Conservation (phyloP, 2,113 vertebrate species). For the Zingel zingel region DNA sequence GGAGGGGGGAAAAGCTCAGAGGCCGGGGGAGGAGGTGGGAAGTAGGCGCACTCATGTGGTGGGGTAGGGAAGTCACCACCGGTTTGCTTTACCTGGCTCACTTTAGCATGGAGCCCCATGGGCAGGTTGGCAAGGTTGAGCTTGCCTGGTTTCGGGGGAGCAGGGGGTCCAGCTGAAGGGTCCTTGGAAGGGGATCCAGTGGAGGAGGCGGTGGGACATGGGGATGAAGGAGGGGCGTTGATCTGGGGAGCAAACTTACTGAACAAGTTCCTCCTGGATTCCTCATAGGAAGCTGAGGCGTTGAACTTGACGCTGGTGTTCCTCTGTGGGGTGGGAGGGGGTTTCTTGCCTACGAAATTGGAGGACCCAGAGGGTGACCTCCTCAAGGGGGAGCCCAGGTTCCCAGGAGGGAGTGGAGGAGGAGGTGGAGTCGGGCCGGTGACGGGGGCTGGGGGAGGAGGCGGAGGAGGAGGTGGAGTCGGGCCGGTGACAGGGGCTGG, state of each 20-base stretch:
- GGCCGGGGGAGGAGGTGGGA: slow-evolving; percentile 90
- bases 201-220: slow-evolving; percentile 71
- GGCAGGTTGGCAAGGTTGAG: slow-evolving; percentile 91
- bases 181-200: slow-evolving; percentile 87
- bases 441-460: slow-evolving; percentile 72
- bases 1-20: slow-evolving; percentile 91
- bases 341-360: slow-evolving; percentile 88
- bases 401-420: slow-evolving; percentile 80
- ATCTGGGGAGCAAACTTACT: slow-evolving; percentile 89
- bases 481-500: slow-evolving; percentile 65
- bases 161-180: slow-evolving; percentile 84
- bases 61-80: slow-evolving; percentile 88
- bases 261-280: slow-evolving; percentile 90
- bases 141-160: slow-evolving; percentile 95
- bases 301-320: slow-evolving; percentile 91
- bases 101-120: slow-evolving; percentile 85
- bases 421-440: slow-evolving; percentile 79
- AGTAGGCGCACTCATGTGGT: slow-evolving; percentile 88
- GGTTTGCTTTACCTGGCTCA: slow-evolving; percentile 79
- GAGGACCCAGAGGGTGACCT: slow-evolving; percentile 79
- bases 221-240: slow-evolving; percentile 63
- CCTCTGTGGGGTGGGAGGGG: slow-evolving; percentile 92
- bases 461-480: slow-evolving; percentile 66
- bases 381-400: slow-evolving; percentile 85
- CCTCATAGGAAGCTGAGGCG: slow-evolving; percentile 85